A percentile compares a stretch with the other conserved stretches of the same genome.
Conservation (phyloP, 2,113 vertebrate species). For the Spermophilus dauricus region DNA sequence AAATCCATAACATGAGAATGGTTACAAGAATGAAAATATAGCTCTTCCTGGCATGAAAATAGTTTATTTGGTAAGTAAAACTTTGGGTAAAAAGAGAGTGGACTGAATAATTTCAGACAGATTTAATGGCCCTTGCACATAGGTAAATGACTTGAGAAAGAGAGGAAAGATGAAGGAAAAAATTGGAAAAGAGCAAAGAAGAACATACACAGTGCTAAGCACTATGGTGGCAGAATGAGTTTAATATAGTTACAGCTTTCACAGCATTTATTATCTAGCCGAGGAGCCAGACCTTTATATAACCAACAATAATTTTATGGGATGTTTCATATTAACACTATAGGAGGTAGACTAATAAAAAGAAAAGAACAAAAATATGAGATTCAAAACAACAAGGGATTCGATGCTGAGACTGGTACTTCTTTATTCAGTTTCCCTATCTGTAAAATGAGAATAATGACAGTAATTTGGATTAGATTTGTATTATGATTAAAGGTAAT, state of each 20-base stretch:
- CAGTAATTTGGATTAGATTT: not conserved
- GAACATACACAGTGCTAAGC: not conserved
- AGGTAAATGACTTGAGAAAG: not conserved
- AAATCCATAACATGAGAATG: not conserved
- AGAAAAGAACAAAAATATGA: not conserved
- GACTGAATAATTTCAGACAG: not conserved
- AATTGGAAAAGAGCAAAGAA: not conserved
- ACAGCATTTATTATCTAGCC: not conserved
- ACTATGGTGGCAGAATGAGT: not conserved
- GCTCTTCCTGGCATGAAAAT: not conserved
- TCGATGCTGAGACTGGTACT: not conserved
- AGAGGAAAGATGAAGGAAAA: not conserved
- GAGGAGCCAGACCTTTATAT: not conserved
- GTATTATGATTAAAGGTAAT: not conserved
- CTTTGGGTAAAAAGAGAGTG: not conserved
- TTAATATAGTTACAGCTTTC: not conserved
- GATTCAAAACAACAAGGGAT: not conserved
- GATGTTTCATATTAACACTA: not conserved
- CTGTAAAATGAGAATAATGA: not conserved
- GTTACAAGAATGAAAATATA: not conserved
- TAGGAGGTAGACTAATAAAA: not conserved
- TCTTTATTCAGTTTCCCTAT: not conserved
- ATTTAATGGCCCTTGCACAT: not conserved
- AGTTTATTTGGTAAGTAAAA: not conserved
- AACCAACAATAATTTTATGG: not conserved